phyloP scores from a whole-genome alignment of 2,888 invertebrate genomes.

The Melitaea athalia region DNA sequence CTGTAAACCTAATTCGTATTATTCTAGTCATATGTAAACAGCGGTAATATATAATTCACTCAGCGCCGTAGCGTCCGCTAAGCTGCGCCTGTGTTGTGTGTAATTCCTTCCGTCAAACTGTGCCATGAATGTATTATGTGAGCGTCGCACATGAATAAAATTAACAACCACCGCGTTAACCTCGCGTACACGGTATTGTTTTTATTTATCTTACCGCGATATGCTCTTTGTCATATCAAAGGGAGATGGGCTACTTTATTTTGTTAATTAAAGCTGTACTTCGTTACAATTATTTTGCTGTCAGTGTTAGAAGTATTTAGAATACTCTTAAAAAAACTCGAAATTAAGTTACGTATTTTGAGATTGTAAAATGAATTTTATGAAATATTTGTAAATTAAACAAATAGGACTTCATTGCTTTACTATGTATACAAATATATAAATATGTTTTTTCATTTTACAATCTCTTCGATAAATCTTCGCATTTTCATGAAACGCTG shows the following conservation, averaged over 20 bases:
- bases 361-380: too few species aligned
- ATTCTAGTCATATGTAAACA: conserved; percentile 1
- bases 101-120: conserved; percentile 7
- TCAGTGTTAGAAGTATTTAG: too few species aligned
- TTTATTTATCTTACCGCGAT: conserved; percentile 8
- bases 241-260: not conserved
- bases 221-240: not conserved
- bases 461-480: too few species aligned
- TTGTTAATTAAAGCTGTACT: too few species aligned
- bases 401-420: too few species aligned
- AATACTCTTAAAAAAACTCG: too few species aligned
- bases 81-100: not conserved
- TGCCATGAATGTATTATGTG: conserved; percentile 18
- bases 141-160: conserved; percentile 18
- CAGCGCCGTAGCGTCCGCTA: not conserved
- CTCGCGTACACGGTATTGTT: conserved; percentile 9
- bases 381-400: too few species aligned
- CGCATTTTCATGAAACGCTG: too few species aligned
- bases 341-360: too few species aligned
- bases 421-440: too few species aligned
- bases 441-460: too few species aligned
- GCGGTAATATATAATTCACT: conserved; percentile 6
- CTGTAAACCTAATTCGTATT: not conserved
- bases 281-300: too few species aligned
- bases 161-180: conserved; percentile 15